Evolutionary conservation across 2,113 vertebrate species (phyloP).

Genomic region (Perca schrenkii): DNA sequence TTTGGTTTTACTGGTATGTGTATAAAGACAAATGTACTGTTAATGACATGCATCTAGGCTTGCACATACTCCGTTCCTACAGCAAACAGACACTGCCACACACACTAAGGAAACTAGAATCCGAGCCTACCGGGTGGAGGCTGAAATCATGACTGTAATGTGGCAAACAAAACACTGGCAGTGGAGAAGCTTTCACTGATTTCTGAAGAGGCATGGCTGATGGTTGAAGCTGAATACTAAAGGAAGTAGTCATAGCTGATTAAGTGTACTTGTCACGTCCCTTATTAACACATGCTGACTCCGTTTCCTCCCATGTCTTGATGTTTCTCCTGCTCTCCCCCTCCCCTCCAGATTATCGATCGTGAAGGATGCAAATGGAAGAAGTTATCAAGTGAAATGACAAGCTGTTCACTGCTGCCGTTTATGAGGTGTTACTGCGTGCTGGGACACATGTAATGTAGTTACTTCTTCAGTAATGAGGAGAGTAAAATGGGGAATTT

Average conservation of each 20-base stretch:
- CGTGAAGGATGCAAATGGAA: constrained; percentile 76
- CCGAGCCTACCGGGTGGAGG: too few species aligned
- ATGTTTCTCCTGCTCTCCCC: constrained; percentile 2
- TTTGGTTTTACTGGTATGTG: neutral
- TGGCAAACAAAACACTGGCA: neutral
- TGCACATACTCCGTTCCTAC: neutral
- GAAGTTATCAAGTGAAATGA: constrained; percentile 81
- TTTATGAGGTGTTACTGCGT: constrained; percentile 65
- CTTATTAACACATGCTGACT: constrained; percentile 31
- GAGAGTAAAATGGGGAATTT: neutral
- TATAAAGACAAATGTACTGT: neutral
- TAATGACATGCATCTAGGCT: neutral
- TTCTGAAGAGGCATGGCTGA: constrained; percentile 19
- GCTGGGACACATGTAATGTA: neutral
- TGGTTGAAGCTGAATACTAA: constrained; percentile 9
- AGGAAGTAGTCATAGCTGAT: constrained; percentile 27
- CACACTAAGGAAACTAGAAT: neutral
- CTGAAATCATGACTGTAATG: neutral
- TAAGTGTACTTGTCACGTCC: constrained; percentile 32
- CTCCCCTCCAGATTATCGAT: constrained; percentile 43
- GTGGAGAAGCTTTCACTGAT: constrained; percentile 5
- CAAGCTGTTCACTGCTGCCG: constrained; percentile 47
- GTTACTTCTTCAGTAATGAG: neutral
- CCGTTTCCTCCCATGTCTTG: constrained; percentile 1
- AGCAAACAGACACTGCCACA: neutral